Evolutionary conservation across 2,888 invertebrate species (phyloP).

Genomic region (Cryptosula pallasiana): DNA sequence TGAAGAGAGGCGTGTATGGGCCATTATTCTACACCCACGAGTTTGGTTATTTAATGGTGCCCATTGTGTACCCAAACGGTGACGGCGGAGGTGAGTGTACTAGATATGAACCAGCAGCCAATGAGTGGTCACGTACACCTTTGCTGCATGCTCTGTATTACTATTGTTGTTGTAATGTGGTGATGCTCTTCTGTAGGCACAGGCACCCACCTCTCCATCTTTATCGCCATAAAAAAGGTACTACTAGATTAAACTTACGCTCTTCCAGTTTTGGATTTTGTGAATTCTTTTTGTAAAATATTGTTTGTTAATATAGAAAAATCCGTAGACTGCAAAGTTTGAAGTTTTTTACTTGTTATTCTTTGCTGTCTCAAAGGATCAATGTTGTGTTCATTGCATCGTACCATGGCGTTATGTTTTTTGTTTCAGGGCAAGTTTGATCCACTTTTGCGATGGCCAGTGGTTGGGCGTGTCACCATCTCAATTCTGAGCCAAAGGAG

Average conservation of each 20-base stretch:
- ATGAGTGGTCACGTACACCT: too few relatives aligned
- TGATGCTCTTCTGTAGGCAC: too few relatives aligned
- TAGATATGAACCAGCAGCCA: too few relatives aligned
- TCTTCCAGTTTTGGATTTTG: neutral
- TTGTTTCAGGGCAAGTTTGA: conserved; percentile 17
- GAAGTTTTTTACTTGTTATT: too few relatives aligned
- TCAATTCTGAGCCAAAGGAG: neutral
- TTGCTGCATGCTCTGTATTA: too few relatives aligned
- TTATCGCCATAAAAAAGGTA: conserved; percentile 22
- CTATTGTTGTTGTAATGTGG: too few relatives aligned
- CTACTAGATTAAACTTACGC: neutral
- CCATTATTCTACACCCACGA: conserved; percentile 17
- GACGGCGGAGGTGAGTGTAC: conserved; percentile 1
- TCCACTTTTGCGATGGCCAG: conserved; percentile 4
- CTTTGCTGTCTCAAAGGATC: too few relatives aligned
- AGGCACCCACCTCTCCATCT: conserved; percentile 14
- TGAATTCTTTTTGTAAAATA: too few relatives aligned
- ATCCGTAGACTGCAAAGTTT: too few relatives aligned
- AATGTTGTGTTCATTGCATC: too few relatives aligned
- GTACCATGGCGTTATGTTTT: too few relatives aligned
- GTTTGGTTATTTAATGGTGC: conserved; percentile 15
- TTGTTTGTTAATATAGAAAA: too few relatives aligned
- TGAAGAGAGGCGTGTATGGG: conserved; percentile 6
- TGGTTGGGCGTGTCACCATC: conserved; percentile 1
- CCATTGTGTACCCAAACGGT: conserved; percentile 16